phyloP scores from a whole-genome alignment of 2,888 invertebrate species.

The Argynnis bischoffii region DNA sequence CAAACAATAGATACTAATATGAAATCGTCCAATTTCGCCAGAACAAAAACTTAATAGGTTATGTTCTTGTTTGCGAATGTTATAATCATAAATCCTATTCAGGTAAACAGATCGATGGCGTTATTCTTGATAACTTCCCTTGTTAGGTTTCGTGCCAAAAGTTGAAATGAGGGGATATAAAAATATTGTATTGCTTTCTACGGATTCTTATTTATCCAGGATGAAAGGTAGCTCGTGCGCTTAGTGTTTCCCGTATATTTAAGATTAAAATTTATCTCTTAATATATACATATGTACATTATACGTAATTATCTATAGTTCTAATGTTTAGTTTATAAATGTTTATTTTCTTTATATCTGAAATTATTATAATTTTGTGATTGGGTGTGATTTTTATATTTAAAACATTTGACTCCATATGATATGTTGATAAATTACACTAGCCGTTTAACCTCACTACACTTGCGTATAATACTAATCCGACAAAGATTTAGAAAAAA shows the following conservation, averaged over 20 bases:
- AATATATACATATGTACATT: no score
- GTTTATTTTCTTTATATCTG: no score
- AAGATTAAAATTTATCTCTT: not conserved
- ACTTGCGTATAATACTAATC: no score
- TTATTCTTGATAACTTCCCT: conserved; percentile 37
- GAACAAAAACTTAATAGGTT: conserved; percentile 33
- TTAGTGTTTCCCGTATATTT: conserved; percentile 3
- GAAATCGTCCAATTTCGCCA: conserved; percentile 9
- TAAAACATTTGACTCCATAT: no score
- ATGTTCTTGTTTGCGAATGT: conserved; percentile 41
- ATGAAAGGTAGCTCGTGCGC: conserved; percentile 2
- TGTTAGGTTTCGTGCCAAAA: conserved; percentile 39
- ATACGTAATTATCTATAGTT: no score
- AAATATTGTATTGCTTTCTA: conserved; percentile 17
- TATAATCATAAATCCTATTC: conserved; percentile 40
- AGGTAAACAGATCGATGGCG: conserved; percentile 43
- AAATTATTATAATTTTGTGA: no score
- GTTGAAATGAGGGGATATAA: conserved; percentile 30
- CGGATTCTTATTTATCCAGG: conserved; percentile 22
- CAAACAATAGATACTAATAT: not conserved
- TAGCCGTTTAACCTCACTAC: no score
- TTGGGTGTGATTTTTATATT: no score
- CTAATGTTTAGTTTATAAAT: no score
- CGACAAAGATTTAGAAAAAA: no score
- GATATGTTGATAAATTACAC: no score